Base-by-base conservation (phyloP, 2,888 invertebrate genomes). In the Agonum fuliginosum region DNA sequence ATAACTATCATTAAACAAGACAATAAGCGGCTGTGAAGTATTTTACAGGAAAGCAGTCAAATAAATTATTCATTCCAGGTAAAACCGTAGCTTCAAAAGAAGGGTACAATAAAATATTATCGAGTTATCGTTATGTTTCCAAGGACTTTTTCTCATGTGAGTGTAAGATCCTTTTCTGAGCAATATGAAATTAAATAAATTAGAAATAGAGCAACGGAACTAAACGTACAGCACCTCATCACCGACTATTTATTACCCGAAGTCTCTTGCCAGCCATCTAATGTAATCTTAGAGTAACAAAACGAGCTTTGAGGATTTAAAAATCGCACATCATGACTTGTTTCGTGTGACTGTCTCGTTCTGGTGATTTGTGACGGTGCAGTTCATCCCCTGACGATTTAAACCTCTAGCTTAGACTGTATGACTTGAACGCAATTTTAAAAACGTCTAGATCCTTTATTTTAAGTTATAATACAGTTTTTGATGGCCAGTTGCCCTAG, bases 211-310 rank as follows among this genome's bases (percentile, higher is more conserved):
- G 30, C 30, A 58, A 51, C 14, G 46, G 46, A 51, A 48, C 48
- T 30, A 71, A 30, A 48, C 34, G 46, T 48, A 71, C 43, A 48
- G 27, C 8, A 51, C 19, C 34, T 71, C 51, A 34, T 71, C 34
- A 41, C 74, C 4, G 41, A 74, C 54, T 54, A 77, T 77, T 77
- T 77, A 77, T 77, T 54, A 58, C 43, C 10, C 12, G 10, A 30
- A 70, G 24, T 77, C 70, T 70, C 69, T 43, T 12, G 77, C 70
- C 58, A 54, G 54, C 77, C 58, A 77, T 54, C 77, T 70, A 51
- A 77, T 77, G 70, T 70, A 54, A 77, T 77, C 37, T 51, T 58
- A 17, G 30, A 8, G 76, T 54, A 76, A 74, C 62, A 65, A 74
- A 62, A 74, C 74, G 27, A 62, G 54, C 37, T 43, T 27, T 22